A percentile compares a stretch with the other conserved stretches of the same genome.
phyloP scores from a whole-genome alignment of 30 jellyfish, hydroid and myxozoan genomes.

The Nemopilema nomurai region DNA sequence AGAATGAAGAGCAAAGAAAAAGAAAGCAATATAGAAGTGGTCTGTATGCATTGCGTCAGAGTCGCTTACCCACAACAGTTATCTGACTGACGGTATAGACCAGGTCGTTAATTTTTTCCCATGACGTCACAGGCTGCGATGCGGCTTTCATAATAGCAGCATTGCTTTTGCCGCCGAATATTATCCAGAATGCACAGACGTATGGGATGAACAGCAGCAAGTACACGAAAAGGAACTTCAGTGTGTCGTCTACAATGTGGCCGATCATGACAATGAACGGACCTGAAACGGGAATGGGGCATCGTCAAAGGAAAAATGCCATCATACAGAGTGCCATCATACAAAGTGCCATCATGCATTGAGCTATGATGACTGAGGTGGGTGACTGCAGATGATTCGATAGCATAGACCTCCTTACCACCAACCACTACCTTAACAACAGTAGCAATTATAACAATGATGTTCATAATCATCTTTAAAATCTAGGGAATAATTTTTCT shows the following conservation, averaged over 20 bases:
- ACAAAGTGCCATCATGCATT: too few relatives aligned
- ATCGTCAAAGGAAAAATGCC: too few relatives aligned
- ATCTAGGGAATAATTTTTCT: background rate
- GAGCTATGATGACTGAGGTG: too few relatives aligned
- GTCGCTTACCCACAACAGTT: conserved; percentile 80
- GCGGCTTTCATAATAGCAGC: conserved; percentile 73
- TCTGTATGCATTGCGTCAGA: background rate
- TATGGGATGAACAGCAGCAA: conserved; percentile 82
- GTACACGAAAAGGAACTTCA: conserved; percentile 76
- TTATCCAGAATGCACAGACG: conserved; percentile 91
- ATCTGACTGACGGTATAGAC: conserved; percentile 89
- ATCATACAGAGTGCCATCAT: too few relatives aligned
- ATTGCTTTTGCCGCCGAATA: conserved; percentile 83
- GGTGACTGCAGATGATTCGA: too few relatives aligned
- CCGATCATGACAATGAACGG: conserved; percentile 99
- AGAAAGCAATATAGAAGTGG: background rate
- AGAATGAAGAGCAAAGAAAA: too few relatives aligned
- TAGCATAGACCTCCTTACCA: too few relatives aligned
- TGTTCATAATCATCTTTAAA: too few relatives aligned
- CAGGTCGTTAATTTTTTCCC: conserved; percentile 86
- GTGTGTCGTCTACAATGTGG: conserved; percentile 81
- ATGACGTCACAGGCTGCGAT: conserved; percentile 70
- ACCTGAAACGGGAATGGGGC: conserved; percentile 53
- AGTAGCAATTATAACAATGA: too few relatives aligned
- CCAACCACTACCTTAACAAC: too few relatives aligned